Evolutionary conservation across 1,140 invertebrate genomes (phyloP), one percentile per base, ranked within the genome.

Genomic region (Drosophila murphyi): DNA sequence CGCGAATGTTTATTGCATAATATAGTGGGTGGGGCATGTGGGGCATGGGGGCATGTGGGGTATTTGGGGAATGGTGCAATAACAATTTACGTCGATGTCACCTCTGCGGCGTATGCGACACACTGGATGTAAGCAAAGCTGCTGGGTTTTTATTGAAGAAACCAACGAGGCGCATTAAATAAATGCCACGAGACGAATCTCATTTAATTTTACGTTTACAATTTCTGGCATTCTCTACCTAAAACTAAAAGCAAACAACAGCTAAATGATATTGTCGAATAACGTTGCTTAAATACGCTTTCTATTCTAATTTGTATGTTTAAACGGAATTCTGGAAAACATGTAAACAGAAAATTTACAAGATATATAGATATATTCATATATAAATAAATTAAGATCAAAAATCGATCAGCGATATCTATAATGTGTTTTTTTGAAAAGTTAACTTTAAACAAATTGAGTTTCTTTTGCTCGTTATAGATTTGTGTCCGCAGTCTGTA

Each of bases 171-270:
- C 85, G 85, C 80, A 75, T 80, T 75, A 74, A 85, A 78, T 78
- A 78, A 70, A 78, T 51, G 68, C 80, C 52, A 82, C 72, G 60
- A 88, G 83, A 88, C 83, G 83, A 88, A 80, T 83, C 69, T 77
- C 85, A 69, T 88, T 88, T 88, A 88, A 81, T 88, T 88, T 88
- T 69, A 88, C 85, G 80, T 68, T 70, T 77, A 71, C 76, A 72
- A 81, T 83, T 82, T 82, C 65, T 62, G 62, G 68, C 65, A 74
- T 39, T 28, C 37, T 7, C 59, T 10, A 31, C 35, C 70, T 55
- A 69, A 60, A 62, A 51, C 8, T 5, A 50, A 20, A 63, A 62
- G 4, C 35, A 29, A 62, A 50, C 2, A n/a, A 37, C 5, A 34
- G 41, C 6, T 10, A 48, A 29, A 31, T 12, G 8, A 29, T 32